Base-by-base conservation (phyloP, 2,888 invertebrate genomes). In the Epistrophe grossulariae region DNA sequence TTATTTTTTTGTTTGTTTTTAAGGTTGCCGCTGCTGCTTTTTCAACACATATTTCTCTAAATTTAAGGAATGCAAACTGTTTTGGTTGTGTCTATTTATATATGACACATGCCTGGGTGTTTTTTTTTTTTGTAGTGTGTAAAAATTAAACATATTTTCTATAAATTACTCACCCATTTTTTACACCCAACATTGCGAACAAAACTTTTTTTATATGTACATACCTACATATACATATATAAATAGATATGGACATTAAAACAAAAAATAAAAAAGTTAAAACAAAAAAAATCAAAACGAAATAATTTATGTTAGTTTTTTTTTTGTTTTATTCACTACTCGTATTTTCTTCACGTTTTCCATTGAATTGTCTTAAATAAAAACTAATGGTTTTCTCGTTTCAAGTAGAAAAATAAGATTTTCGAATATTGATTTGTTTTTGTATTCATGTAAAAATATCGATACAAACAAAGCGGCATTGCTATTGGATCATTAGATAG, bases 11-110 rank as follows among this genome's bases (percentile, higher is more conserved):
- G n/a, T 28, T 38, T 45, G n/a, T 62, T 19, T 17, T 31, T 0
- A 4, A 62, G 40, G 15, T 62, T 60, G 2, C n/a, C 38, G 19
- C 17, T 43, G 38, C 15, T 78, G 38, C 19, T 50, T n/a, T 43
- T 72, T 45, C 13, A 57, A 45, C 40, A 60, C 62, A 52, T 55
- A 11, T 71, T 31, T 31, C 17, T 62, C 62, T 62, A 28, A 28
- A 55, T 8, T 43, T 43, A 78, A 62, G 52, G 52, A 78, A 62
- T 62, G n/a, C 43, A 62, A 24, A 43, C 24, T 19, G 24, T 43
- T 62, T 62, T 62, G 38, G 40, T 17, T 40, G 19, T 57, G 17
- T 72, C 72, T 79, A 79, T 72, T 79, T 72, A 19, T 72, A 72
- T 72, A 64, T 48, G 57, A 62, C 64, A 64, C 62, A 72, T 72